Evolutionary conservation across 2,113 vertebrate genomes (phyloP).

Genomic region (Dasyprocta punctata): DNA sequence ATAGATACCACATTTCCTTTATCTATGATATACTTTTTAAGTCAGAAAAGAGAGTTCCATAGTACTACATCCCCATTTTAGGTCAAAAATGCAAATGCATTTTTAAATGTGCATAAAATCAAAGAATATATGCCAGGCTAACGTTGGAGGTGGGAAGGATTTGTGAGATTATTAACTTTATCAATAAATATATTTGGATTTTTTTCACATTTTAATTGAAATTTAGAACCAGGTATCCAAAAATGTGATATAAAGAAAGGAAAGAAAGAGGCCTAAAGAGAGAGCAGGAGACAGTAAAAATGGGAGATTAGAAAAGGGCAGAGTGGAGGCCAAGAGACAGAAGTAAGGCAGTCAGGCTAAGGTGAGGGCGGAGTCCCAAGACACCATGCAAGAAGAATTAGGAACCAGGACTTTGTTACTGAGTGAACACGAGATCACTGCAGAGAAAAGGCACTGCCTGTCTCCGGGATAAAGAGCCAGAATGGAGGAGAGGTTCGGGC

Average conservation of each 20-base stretch:
- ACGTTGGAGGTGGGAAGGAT: neutral
- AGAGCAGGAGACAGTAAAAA: neutral
- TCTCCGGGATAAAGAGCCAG: neutral
- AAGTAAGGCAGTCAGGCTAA: neutral
- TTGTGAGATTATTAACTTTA: neutral
- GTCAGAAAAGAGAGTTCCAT: neutral
- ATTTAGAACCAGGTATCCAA: neutral
- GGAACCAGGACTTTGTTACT: neutral
- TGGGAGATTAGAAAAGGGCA: neutral
- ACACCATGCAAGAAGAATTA: neutral
- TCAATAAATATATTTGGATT: neutral
- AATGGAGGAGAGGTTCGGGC: neutral
- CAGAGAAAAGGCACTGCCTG: neutral
- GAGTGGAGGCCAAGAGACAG: neutral
- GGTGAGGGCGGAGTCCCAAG: neutral
- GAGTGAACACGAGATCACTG: neutral
- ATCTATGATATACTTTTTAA: neutral
- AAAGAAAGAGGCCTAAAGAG: neutral
- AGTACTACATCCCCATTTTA: neutral
- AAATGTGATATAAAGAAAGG: neutral
- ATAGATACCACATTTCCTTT: neutral
- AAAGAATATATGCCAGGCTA: neutral
- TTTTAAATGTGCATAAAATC: neutral
- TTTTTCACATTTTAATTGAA: constrained; percentile 27
- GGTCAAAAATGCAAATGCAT: neutral